A percentile compares a stretch with the other conserved stretches of the same genome.
Conservation (phyloP, 2,888 invertebrate genomes). For the Lasioglossum leucozonium region DNA sequence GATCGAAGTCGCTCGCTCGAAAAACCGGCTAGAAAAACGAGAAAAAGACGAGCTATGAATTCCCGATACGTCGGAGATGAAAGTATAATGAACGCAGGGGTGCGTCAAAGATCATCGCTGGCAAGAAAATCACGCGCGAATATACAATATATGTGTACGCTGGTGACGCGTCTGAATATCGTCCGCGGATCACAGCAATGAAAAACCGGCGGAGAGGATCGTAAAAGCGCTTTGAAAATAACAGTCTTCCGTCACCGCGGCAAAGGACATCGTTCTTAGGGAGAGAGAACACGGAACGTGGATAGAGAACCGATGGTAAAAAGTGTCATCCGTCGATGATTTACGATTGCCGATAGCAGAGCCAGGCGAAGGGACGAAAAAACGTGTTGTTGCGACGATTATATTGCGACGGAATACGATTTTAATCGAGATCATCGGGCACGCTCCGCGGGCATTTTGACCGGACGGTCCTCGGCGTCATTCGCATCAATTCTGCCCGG, state of each 20-base stretch:
- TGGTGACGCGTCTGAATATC: conserved; percentile 16
- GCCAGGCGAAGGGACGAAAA: background rate
- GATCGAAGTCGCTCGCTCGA: background rate
- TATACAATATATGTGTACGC: no score
- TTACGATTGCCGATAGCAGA: background rate
- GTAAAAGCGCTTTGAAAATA: background rate
- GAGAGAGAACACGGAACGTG: background rate
- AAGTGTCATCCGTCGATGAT: conserved; percentile 11
- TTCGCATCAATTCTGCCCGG: conserved; percentile 71
- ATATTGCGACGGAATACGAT: background rate
- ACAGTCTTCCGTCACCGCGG: background rate
- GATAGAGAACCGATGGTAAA: background rate
- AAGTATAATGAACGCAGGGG: conserved; percentile 8
- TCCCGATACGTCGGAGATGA: background rate
- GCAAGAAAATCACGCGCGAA: background rate
- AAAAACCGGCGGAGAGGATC: conserved; percentile 11
- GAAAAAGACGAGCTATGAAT: conserved; percentile 6
- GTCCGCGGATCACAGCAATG: background rate
- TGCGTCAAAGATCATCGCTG: conserved; percentile 13
- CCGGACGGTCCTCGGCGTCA: background rate
- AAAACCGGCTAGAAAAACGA: background rate
- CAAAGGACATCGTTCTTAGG: background rate
- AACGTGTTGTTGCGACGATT: background rate
- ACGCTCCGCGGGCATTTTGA: conserved; percentile 45
- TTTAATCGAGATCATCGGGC: conserved; percentile 24